A percentile compares a stretch with the other conserved stretches of the same genome.
These are phyloP conservation scores for Ciconia nigra DNA, from an alignment of 2,797 vertebrate genomes.

Conservation along the genomic window DNA sequence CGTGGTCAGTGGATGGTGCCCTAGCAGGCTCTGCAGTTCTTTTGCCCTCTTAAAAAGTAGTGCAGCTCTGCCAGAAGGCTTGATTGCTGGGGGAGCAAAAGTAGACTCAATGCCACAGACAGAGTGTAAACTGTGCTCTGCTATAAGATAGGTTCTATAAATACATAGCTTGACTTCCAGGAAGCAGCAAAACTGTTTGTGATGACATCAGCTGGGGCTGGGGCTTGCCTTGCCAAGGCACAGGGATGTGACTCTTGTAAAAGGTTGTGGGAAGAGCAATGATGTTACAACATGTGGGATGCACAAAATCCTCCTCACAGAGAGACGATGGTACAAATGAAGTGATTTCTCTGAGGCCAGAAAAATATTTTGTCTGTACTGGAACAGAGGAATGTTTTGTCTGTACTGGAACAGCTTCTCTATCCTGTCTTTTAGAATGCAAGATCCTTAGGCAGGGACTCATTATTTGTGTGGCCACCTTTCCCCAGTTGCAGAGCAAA, in stretches of 20 bases:
- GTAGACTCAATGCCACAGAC: not conserved
- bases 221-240: not conserved
- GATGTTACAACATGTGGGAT: not conserved
- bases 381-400: not conserved
- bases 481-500: not conserved
- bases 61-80: not conserved
- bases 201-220: not conserved
- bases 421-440: not conserved
- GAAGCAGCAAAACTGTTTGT: not conserved
- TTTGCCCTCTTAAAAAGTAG: not conserved
- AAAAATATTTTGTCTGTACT: not conserved
- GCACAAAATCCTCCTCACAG: not conserved
- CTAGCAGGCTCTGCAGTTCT: not conserved
- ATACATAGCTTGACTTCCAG: not conserved
- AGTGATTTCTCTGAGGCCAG: not conserved
- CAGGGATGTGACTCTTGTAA: not conserved
- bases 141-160: not conserved
- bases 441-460: not conserved
- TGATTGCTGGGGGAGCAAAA: not conserved
- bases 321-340: not conserved
- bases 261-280: not conserved
- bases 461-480: not conserved
- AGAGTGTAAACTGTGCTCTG: not conserved
- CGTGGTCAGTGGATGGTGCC: not conserved
- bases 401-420: not conserved